phyloP scores from a whole-genome alignment of 2,113 vertebrate genomes.

The Trematocara unimaculatum region DNA sequence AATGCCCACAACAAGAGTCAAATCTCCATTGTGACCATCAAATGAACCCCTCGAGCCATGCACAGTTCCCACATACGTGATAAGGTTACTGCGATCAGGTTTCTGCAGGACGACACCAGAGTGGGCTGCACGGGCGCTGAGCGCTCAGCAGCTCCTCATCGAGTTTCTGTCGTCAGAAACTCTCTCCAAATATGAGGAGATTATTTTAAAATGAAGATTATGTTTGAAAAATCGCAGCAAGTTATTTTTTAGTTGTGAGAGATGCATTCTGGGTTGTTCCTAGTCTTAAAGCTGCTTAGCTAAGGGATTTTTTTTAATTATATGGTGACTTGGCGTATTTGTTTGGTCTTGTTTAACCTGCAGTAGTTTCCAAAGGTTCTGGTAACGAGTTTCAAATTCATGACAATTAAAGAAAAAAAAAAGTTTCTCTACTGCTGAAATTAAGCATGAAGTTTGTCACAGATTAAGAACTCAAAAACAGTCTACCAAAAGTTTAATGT shows the following conservation, averaged over 20 bases:
- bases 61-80: background rate
- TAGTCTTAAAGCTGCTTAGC: background rate
- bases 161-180: background rate
- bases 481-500: background rate
- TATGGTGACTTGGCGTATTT: background rate
- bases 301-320: background rate
- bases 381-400: background rate
- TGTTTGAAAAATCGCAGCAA: background rate
- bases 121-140: background rate
- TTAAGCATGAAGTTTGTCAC: background rate
- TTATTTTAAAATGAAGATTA: background rate
- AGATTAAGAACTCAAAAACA: background rate
- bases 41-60: background rate
- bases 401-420: background rate
- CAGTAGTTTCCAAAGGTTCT: background rate
- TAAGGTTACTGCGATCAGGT: background rate
- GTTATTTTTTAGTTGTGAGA: background rate
- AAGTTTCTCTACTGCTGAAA: background rate
- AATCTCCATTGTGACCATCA: background rate
- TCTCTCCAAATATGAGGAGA: background rate
- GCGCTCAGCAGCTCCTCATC: background rate
- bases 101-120: slow-evolving; percentile 1
- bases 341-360: background rate
- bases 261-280: background rate
- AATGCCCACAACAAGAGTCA: background rate